These are phyloP conservation scores for Formica aserva DNA, from an alignment of 2,888 invertebrate genomes.

Conservation along the genomic window DNA sequence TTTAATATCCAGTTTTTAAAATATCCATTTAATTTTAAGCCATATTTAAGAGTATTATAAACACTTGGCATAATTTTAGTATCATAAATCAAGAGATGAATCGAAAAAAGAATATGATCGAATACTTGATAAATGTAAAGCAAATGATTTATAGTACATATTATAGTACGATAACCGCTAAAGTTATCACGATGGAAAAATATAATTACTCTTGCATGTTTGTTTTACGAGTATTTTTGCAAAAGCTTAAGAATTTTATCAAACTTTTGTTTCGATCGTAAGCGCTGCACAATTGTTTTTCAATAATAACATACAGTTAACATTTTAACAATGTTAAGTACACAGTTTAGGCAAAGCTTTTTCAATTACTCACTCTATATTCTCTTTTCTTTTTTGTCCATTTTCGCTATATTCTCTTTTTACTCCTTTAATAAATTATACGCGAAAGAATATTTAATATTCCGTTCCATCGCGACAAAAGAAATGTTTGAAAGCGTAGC, in stretches of 20 bases:
- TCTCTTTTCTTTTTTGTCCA: neutral
- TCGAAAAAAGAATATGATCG: neutral
- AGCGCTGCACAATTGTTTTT: neutral
- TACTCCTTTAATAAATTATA: neutral
- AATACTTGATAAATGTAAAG: neutral
- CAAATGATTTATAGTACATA: no score
- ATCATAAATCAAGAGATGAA: neutral
- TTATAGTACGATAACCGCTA: neutral
- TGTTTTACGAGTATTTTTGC: neutral
- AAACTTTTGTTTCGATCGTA: neutral
- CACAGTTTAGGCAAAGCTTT: neutral
- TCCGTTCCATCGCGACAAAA: neutral
- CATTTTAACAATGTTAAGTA: neutral
- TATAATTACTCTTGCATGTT: neutral
- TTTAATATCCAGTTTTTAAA: neutral
- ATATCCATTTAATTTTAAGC: neutral
- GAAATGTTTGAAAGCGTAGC: neutral
- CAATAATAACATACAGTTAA: no score
- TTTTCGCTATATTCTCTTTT: neutral
- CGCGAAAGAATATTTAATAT: neutral
- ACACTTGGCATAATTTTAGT: neutral
- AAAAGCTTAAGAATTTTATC: neutral
- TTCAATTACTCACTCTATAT: neutral
- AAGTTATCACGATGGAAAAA: neutral
- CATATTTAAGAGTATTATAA: no score